These are phyloP conservation scores for Micromys minutus DNA, from an alignment of 2,113 vertebrate genomes.

Conservation along the genomic window DNA sequence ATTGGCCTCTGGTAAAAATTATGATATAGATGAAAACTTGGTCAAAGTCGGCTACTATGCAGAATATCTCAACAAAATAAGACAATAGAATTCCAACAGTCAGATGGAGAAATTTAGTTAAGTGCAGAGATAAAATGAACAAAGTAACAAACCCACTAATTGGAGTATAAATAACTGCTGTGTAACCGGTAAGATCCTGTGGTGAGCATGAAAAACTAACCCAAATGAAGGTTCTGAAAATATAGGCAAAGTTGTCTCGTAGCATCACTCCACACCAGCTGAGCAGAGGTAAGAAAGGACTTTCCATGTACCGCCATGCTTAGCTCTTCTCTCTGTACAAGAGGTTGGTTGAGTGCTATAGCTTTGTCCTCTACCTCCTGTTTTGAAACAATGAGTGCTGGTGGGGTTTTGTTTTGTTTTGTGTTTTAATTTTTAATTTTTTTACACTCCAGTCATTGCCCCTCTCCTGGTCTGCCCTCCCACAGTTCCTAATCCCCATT, in stretches of 20 bases:
- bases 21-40: background rate
- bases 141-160: conserved; percentile 8
- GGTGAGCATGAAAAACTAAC: background rate
- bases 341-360: background rate
- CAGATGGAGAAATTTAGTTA: background rate
- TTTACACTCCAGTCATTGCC: too few relatives aligned
- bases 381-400: conserved; percentile 14
- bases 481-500: too few relatives aligned
- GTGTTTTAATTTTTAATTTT: too few relatives aligned
- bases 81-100: background rate
- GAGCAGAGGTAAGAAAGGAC: background rate
- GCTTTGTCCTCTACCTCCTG: background rate
- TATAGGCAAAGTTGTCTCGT: background rate
- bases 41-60: background rate
- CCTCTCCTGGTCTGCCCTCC: too few relatives aligned
- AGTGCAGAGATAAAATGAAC: background rate
- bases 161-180: background rate
- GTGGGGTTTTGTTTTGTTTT: background rate
- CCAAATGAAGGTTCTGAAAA: background rate
- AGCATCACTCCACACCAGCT: background rate
- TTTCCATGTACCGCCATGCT: background rate
- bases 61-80: background rate
- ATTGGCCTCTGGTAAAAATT: background rate
- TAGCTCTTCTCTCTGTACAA: background rate
- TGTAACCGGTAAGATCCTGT: background rate